Evolutionary conservation across 2,888 invertebrate species (phyloP).

Genomic region (Margaritifera margaritifera): DNA sequence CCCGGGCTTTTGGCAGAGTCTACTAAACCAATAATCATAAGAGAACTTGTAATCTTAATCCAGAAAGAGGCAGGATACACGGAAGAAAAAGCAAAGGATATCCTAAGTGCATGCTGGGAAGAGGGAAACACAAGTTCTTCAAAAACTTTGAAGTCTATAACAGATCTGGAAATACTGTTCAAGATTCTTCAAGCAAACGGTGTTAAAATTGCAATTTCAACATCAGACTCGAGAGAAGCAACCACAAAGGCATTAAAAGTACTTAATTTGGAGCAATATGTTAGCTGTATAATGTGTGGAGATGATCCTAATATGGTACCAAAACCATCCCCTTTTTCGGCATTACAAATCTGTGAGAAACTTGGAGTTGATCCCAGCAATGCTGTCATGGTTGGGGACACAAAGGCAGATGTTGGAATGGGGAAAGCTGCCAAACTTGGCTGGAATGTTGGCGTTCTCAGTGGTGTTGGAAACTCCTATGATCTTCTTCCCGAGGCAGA

Average conservation of each 20-base stretch:
- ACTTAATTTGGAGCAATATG: slow-evolving; percentile 53
- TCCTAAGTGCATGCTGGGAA: slow-evolving; percentile 63
- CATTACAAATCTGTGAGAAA: slow-evolving; percentile 65
- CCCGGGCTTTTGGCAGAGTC: slow-evolving; percentile 74
- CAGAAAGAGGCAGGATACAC: slow-evolving; percentile 60
- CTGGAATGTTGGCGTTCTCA: slow-evolving; percentile 73
- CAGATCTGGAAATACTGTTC: slow-evolving; percentile 71
- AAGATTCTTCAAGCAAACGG: slow-evolving; percentile 67
- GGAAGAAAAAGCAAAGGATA: slow-evolving; percentile 37
- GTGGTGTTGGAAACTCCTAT: slow-evolving; percentile 65
- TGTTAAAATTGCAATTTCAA: slow-evolving; percentile 74
- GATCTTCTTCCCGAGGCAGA: slow-evolving; percentile 62
- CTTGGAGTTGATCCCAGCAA: slow-evolving; percentile 61
- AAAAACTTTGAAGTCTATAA: slow-evolving; percentile 66
- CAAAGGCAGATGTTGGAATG: slow-evolving; percentile 73
- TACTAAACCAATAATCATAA: slow-evolving; percentile 59
- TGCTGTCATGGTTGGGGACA: slow-evolving; percentile 74
- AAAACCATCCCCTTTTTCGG: slow-evolving; percentile 73
- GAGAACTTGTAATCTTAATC: slow-evolving; percentile 47
- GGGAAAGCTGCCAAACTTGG: slow-evolving; percentile 72
- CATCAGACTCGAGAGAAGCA: slow-evolving; percentile 70
- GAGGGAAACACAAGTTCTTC: slow-evolving; percentile 63
- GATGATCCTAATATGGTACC: slow-evolving; percentile 72
- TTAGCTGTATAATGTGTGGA: slow-evolving; percentile 74
- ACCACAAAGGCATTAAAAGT: slow-evolving; percentile 51